phyloP scores from a whole-genome alignment of 2,113 vertebrate genomes.

The Enhydra lutris region DNA sequence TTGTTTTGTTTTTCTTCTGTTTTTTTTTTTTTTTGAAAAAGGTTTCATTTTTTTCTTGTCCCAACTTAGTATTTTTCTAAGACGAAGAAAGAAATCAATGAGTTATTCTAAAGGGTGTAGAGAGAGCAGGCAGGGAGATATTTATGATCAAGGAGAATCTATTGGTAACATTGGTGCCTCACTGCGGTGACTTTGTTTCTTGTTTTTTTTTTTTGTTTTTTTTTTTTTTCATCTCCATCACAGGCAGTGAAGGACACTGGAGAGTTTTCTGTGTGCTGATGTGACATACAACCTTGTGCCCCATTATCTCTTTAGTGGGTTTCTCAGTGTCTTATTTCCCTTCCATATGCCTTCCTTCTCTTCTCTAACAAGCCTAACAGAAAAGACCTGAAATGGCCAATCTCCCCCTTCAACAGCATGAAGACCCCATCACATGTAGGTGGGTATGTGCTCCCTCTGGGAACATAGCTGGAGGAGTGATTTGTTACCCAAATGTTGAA shows the following conservation, averaged over 20 bases:
- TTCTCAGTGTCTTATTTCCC: neutral
- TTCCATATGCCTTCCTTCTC: neutral
- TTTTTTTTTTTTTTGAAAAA: neutral
- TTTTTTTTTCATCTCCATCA: neutral
- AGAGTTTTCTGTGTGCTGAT: neutral
- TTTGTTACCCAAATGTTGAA: neutral
- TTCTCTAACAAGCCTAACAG: neutral
- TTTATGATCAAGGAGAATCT: neutral
- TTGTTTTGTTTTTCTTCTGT: neutral
- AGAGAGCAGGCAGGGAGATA: neutral
- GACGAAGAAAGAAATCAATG: neutral
- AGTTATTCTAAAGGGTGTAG: neutral
- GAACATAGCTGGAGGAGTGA: neutral
- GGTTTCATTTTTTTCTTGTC: neutral
- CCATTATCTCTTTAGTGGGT: neutral
- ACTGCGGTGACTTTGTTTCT: neutral
- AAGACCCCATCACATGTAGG: neutral
- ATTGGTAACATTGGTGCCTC: neutral
- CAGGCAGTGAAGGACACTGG: neutral
- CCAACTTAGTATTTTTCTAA: neutral
- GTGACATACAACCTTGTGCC: neutral
- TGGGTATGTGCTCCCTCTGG: neutral
- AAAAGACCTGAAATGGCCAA: neutral
- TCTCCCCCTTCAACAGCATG: neutral
- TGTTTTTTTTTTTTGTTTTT: neutral